Evolutionary conservation across 2,888 invertebrate genomes (phyloP).

Genomic region (Brachylomia viminalis): DNA sequence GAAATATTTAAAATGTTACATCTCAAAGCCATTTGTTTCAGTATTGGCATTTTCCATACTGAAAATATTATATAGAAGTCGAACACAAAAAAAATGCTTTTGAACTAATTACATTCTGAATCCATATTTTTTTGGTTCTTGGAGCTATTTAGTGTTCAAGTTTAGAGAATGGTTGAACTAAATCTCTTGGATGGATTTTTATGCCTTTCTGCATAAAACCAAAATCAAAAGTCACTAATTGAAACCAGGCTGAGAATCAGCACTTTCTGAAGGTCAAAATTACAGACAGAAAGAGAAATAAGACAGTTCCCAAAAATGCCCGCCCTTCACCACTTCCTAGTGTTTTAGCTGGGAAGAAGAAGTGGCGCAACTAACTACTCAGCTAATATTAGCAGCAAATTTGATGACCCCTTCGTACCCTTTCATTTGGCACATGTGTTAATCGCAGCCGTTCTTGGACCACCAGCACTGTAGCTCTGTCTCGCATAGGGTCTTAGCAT

Average conservation of each 20-base stretch:
- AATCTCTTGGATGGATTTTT: background rate
- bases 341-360: no score
- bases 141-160: background rate
- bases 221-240: no score
- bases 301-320: no score
- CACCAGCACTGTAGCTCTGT: no score
- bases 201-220: background rate
- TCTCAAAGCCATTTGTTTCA: slow-evolving; percentile 32
- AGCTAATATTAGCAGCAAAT: no score
- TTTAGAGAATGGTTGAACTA: slow-evolving; percentile 5
- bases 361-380: no score
- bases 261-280: no score
- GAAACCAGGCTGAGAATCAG: no score
- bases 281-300: no score
- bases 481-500: no score
- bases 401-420: background rate
- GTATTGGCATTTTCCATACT: slow-evolving; percentile 34
- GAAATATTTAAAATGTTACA: slow-evolving; percentile 40
- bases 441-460: no score
- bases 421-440: background rate
- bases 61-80: slow-evolving; percentile 40
- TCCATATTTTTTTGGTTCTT: slow-evolving; percentile 14
- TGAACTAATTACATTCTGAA: slow-evolving; percentile 26
- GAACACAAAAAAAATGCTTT: slow-evolving; percentile 52
- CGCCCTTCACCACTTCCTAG: no score